Conservation (phyloP, 2,888 invertebrate species). For the Torymus texanus region DNA sequence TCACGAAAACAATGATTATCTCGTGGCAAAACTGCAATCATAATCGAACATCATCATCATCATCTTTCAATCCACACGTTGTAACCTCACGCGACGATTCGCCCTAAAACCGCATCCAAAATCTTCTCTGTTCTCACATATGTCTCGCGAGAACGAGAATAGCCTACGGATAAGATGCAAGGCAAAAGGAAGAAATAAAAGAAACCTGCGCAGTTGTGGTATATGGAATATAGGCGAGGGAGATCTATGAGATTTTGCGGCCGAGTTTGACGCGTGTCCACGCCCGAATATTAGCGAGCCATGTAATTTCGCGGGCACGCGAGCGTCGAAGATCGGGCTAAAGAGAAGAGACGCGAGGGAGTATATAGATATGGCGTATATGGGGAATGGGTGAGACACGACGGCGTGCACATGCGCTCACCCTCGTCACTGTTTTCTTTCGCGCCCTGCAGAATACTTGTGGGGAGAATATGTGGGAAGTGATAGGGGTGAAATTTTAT, state of each 20-base stretch:
- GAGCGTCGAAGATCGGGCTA: not conserved
- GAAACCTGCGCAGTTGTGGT: not conserved
- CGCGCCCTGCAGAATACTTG: not conserved
- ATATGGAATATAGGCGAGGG: not conserved
- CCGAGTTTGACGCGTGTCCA: conserved; percentile 52
- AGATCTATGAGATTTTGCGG: conserved; percentile 45
- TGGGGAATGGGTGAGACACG: not conserved
- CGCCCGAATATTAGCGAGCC: conserved; percentile 59
- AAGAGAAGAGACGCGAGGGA: not conserved
- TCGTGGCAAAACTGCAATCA: not conserved
- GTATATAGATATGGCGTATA: not conserved
- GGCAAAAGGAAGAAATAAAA: conserved; percentile 25
- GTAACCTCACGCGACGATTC: conserved; percentile 11
- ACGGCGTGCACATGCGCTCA: not conserved
- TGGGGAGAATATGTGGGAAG: no score
- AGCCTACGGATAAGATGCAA: not conserved
- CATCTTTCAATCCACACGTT: conserved; percentile 19
- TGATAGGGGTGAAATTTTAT: no score
- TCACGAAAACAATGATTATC: conserved; percentile 15
- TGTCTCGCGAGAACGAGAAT: not conserved
- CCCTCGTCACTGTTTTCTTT: conserved; percentile 25
- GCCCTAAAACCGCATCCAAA: not conserved
- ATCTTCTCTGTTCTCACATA: not conserved
- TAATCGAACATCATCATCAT: conserved; percentile 1
- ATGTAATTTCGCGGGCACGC: conserved; percentile 68